Percentiles rank a stretch among this genome's conserved stretches.
Evolutionary conservation across 2,888 invertebrate genomes (phyloP).

Genomic region (Danaus chrysippus): DNA sequence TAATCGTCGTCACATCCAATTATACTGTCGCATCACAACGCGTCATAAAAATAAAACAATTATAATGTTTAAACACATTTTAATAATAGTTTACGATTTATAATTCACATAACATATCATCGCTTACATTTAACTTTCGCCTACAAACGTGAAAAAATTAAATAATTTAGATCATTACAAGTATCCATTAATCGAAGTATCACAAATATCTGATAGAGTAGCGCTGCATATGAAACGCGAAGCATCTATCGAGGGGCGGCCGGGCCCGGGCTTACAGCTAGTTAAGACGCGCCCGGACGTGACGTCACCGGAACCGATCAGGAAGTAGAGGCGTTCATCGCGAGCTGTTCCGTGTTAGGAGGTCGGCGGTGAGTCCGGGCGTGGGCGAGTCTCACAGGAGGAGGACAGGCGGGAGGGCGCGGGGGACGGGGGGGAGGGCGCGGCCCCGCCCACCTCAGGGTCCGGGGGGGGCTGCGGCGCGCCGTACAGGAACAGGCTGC

Average conservation of each 20-base stretch:
- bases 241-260: constrained; percentile 59
- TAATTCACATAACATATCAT: constrained; percentile 65
- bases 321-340: too few species aligned
- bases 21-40: too few species aligned
- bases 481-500: constrained; percentile 67
- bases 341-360: neutral
- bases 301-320: neutral
- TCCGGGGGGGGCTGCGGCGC: constrained; percentile 55
- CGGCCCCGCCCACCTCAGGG: constrained; percentile 47
- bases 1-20: too few species aligned
- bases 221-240: constrained; percentile 69
- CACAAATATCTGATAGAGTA: constrained; percentile 75
- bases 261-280: constrained; percentile 30
- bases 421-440: constrained; percentile 21
- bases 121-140: constrained; percentile 63
- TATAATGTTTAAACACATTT: constrained; percentile 64
- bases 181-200: constrained; percentile 77
- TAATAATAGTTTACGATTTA: constrained; percentile 68
- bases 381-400: constrained; percentile 27
- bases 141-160: constrained; percentile 77
- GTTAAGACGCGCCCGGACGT: constrained; percentile 25
- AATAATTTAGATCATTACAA: constrained; percentile 77
- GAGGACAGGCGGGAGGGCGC: constrained; percentile 19
- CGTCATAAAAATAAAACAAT: constrained; percentile 38
- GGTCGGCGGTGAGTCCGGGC: constrained; percentile 6